Base-by-base conservation (phyloP, 2,888 invertebrate species). In the Agonopterix alstromeriana region DNA sequence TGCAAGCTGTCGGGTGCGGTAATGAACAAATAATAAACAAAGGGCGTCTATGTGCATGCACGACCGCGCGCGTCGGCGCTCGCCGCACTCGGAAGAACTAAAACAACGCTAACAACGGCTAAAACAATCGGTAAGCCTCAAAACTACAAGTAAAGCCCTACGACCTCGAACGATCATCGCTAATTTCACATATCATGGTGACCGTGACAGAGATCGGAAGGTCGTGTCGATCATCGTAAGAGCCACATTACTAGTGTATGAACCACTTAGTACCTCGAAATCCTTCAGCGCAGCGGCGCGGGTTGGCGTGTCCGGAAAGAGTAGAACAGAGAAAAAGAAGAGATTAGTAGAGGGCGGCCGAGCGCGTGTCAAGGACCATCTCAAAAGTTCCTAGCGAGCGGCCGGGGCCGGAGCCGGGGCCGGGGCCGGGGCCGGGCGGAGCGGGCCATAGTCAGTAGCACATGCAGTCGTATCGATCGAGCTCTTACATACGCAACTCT, bases 361-460 rank as follows among this genome's bases (percentile, higher is more conserved):
- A 79, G 87, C 84, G 84, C 82, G 79, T 71, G 82, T 77, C 93
- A 94, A 94, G 95, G 95, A 95, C 95, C 95, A 95, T 95, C 95
- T 95, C 95, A 95, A 95, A 95, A 95, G 94, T 94, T 94, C 94
- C 94, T 93, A 93, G 91, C 73, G 74, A 60, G 58, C 55, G 55
- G 57, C 56, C 55, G 55, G 55, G 56, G 59, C 58, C 53, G 47
- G 51, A 53, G 49, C 48, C 41, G 48, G 48, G 45, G 42, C 48
- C 52, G n/a, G 47, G 38, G 47, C 50, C 17, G 3, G 17, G 55
- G 57, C 56, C 55, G 55, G 55, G 56, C 53, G 47, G 51, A 53
- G 49, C 48, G 38, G 48, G 49, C 27, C 27, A 43, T 11, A 46
- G 27, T 47, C 50, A 61, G 67, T 78, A 83, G 84, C 83, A 67